Evolutionary conservation across 2,113 vertebrate genomes (phyloP).

Genomic region (Aix galericulata): DNA sequence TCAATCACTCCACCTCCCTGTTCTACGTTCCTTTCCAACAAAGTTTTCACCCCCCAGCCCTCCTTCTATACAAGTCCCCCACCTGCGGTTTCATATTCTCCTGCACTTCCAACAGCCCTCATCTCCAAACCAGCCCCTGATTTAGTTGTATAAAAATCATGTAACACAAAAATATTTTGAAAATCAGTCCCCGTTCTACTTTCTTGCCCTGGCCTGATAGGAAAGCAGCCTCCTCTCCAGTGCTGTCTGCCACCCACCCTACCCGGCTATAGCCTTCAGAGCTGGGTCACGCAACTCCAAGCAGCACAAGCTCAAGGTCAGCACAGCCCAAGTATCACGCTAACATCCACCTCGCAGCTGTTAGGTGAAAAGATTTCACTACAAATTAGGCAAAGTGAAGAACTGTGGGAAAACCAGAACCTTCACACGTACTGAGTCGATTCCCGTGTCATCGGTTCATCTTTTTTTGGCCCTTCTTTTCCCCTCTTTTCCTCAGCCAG

Average conservation of each 20-base stretch:
- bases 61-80: neutral
- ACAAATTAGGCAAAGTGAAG: neutral
- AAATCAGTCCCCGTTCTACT: too few relatives aligned
- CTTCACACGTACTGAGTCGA: neutral
- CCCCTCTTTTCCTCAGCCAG: neutral
- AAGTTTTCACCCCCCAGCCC: neutral
- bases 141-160: neutral
- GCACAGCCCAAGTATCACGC: neutral
- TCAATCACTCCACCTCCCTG: accelerated
- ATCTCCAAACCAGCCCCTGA: neutral
- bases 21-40: neutral
- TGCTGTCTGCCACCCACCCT: neutral
- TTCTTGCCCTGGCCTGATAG: neutral
- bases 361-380: neutral
- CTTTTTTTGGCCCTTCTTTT: too few relatives aligned
- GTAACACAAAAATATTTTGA: too few relatives aligned
- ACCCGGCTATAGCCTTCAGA: neutral
- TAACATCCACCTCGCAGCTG: too few relatives aligned
- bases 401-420: neutral
- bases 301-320: neutral
- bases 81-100: neutral
- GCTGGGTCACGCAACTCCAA: neutral
- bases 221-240: neutral
- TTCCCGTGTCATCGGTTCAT: neutral
- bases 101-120: neutral